Conservation (phyloP, 1,140 invertebrate species). For the Sycobia sp. region DNA sequence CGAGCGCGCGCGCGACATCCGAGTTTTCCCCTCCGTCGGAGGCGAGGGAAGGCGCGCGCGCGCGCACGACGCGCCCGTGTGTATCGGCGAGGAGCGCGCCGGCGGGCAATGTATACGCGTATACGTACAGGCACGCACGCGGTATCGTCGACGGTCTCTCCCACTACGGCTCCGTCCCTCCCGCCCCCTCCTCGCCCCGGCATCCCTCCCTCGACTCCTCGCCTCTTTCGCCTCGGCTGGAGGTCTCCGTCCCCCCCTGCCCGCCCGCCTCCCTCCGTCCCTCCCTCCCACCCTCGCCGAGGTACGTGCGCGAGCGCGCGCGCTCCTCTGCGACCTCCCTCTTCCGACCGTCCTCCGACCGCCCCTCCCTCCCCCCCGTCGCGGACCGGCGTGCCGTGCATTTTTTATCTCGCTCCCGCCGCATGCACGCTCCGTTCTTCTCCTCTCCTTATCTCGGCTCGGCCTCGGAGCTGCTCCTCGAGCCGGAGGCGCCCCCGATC, state of each 20-base stretch:
- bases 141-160: constrained; percentile 16
- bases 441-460: background rate
- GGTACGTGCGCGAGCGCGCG: background rate
- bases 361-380: background rate
- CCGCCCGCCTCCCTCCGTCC: background rate
- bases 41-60: constrained; percentile 21
- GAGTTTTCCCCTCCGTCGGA: too few relatives aligned
- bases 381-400: background rate
- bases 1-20: too few relatives aligned
- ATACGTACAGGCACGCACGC: too few relatives aligned
- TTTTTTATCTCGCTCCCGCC: constrained; percentile 18
- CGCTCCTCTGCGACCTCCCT: background rate
- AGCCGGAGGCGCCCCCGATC: background rate
- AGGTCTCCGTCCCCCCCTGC: background rate
- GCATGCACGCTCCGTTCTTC: background rate
- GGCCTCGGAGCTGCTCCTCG: constrained; percentile 1
- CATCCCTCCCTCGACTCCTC: background rate
- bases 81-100: too few relatives aligned
- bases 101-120: too few relatives aligned
- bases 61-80: background rate
- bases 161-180: too few relatives aligned
- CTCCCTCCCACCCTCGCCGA: background rate
- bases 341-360: background rate
- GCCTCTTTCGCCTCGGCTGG: background rate
- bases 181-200: constrained; percentile 1